phyloP scores from a whole-genome alignment of 2,113 vertebrate species.

The Rhabdomys dilectus region DNA sequence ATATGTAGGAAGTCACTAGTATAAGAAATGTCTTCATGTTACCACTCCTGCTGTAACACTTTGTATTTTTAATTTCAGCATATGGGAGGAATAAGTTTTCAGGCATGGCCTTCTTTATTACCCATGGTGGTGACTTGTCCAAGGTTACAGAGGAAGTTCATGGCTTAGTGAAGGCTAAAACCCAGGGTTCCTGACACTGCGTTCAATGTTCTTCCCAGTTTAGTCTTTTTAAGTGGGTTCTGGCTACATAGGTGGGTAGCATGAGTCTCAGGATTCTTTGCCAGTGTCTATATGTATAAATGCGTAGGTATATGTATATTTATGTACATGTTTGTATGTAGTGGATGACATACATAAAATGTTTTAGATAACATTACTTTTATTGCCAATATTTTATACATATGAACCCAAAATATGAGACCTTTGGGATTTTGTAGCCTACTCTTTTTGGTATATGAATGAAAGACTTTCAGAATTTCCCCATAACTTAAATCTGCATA shows the following conservation, averaged over 20 bases:
- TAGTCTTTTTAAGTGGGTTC: neutral
- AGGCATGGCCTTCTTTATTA: neutral
- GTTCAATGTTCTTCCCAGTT: neutral
- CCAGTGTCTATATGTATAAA: neutral
- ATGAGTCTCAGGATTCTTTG: neutral
- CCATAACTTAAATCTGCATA: constrained; percentile 6
- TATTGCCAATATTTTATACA: constrained; percentile 14
- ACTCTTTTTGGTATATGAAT: neutral
- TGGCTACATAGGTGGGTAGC: neutral
- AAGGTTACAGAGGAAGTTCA: neutral
- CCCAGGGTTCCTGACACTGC: neutral
- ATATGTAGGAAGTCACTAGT: neutral
- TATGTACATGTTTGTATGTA: neutral
- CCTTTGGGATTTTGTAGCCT: neutral
- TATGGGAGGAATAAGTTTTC: neutral
- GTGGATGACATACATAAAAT: neutral
- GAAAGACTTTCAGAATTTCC: neutral
- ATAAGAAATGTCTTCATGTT: neutral
- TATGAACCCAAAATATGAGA: neutral
- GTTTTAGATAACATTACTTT: neutral
- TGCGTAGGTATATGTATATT: neutral
- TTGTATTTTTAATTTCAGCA: neutral
- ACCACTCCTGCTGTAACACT: neutral
- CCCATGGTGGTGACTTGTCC: neutral
- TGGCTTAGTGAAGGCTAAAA: neutral